Conservation (phyloP, 2,888 invertebrate genomes). For the Meghimatium bilineatum region DNA sequence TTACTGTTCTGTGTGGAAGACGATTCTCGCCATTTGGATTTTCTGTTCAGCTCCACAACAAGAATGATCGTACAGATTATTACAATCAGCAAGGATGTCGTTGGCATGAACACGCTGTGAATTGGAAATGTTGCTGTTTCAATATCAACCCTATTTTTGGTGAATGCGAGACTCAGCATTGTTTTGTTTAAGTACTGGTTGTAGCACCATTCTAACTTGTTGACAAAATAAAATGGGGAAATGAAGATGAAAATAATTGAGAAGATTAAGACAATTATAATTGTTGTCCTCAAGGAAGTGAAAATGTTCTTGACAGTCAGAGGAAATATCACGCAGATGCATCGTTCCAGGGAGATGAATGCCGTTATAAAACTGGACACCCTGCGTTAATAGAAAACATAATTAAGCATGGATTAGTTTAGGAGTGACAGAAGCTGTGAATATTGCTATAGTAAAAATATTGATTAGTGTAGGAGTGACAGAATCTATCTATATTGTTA, state of each 20-base stretch:
- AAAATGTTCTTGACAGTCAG: slow-evolving; percentile 12
- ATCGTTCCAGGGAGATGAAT: slow-evolving; percentile 4
- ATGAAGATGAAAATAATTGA: not conserved
- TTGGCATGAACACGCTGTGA: slow-evolving; percentile 2
- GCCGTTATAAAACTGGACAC: not conserved
- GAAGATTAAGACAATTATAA: not conserved
- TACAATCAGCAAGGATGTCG: not conserved
- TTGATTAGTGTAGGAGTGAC: no score
- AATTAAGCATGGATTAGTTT: no score
- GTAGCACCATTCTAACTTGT: slow-evolving; percentile 3
- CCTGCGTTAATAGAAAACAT: not conserved
- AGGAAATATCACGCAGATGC: not conserved
- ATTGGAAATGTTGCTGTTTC: slow-evolving; percentile 3
- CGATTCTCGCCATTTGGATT: slow-evolving; percentile 20
- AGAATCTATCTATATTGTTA: no score
- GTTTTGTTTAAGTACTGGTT: not conserved
- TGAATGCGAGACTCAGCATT: not conserved
- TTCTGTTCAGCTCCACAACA: not conserved
- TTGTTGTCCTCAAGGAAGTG: not conserved
- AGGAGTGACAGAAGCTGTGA: no score
- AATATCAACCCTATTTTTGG: not conserved
- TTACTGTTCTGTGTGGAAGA: not conserved
- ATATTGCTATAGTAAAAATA: no score
- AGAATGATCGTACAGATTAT: slow-evolving; percentile 16
- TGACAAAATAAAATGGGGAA: not conserved